Evolutionary conservation across 1,140 invertebrate species (phyloP).

Genomic region (Scaptomyza montana): DNA sequence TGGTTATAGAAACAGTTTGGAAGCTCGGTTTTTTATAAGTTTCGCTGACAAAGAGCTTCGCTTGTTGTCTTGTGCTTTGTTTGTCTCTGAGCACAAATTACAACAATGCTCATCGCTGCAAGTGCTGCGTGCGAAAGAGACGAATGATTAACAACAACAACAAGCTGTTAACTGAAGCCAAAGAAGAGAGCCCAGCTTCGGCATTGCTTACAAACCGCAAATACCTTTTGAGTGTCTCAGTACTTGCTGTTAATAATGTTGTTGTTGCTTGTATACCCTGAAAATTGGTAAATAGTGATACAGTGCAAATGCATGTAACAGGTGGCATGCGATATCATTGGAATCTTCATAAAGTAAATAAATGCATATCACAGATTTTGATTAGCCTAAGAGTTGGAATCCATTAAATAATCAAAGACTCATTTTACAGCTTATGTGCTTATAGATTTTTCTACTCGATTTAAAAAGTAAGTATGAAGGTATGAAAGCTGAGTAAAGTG

Average conservation of each 20-base stretch:
- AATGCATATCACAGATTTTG: no score
- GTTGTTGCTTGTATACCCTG: slow-evolving; percentile 30
- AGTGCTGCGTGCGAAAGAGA: slow-evolving; percentile 37
- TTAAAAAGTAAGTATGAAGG: no score
- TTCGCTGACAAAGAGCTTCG: slow-evolving; percentile 75
- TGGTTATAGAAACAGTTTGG: slow-evolving; percentile 75
- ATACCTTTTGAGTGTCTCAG: slow-evolving; percentile 54
- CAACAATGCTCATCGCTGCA: slow-evolving; percentile 41
- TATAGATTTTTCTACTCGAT: neutral
- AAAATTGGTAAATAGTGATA: neutral
- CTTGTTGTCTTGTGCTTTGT: slow-evolving; percentile 52
- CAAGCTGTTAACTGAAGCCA: neutral
- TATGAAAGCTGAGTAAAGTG: neutral
- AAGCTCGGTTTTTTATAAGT: slow-evolving; percentile 79
- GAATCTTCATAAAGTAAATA: neutral
- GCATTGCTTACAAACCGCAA: slow-evolving; percentile 69
- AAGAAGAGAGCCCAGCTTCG: slow-evolving; percentile 15
- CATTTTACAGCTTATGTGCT: neutral
- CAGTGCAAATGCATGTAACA: neutral
- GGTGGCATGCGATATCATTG: neutral
- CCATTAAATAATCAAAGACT: neutral
- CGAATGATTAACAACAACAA: slow-evolving; percentile 1
- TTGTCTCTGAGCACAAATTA: slow-evolving; percentile 51
- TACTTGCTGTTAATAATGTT: slow-evolving; percentile 10
- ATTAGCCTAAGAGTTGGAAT: neutral